These are phyloP conservation scores for Mobula birostris DNA, from an alignment of 2,113 vertebrate species.

Conservation along the genomic window DNA sequence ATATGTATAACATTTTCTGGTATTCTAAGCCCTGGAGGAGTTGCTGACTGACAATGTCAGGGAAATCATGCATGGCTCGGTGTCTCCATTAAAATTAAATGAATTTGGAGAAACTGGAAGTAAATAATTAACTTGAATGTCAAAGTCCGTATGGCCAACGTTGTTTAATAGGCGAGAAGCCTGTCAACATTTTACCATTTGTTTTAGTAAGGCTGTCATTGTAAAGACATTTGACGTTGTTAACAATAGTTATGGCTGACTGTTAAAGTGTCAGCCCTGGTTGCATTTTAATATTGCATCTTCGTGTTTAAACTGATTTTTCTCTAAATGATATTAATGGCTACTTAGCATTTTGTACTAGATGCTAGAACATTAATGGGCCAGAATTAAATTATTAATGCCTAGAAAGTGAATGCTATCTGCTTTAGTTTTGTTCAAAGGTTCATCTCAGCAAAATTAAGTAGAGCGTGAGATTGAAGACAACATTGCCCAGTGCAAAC, in stretches of 20 bases:
- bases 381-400: slow-evolving; percentile 18
- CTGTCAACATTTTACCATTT: slow-evolving; percentile 1
- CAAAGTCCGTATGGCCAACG: not conserved
- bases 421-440: no score
- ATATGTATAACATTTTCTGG: not conserved
- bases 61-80: not conserved
- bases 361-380: not conserved
- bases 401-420: no score
- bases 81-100: slow-evolving; percentile 24
- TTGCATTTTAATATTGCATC: slow-evolving; percentile 14
- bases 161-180: not conserved
- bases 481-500: no score
- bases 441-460: no score
- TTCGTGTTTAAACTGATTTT: not conserved
- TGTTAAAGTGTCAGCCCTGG: not conserved
- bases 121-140: not conserved
- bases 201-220: not conserved
- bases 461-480: no score
- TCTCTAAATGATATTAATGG: not conserved
- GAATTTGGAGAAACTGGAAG: not conserved
- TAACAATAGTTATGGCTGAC: slow-evolving; percentile 3
- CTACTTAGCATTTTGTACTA: not conserved
- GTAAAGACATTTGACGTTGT: not conserved
- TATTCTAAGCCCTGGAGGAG: not conserved
- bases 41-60: not conserved